Evolutionary conservation across 1,140 invertebrate genomes (phyloP).

Genomic region (Orussus abietinus): DNA sequence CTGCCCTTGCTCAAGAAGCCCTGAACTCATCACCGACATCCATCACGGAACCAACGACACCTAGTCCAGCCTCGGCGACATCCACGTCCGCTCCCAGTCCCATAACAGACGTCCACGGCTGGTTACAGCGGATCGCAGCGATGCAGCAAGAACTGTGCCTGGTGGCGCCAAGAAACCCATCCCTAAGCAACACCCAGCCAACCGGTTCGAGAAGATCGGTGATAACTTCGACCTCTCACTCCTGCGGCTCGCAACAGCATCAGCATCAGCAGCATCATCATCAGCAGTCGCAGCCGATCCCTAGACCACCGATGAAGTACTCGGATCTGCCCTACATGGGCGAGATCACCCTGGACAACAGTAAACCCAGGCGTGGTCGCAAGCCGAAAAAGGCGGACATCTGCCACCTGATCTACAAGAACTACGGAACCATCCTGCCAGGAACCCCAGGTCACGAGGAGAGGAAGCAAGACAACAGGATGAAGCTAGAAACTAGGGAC

Average conservation of each 20-base stretch:
- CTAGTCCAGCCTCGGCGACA: slow-evolving; percentile 31
- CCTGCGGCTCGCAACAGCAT: slow-evolving; percentile 22
- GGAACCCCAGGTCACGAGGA: slow-evolving; percentile 61
- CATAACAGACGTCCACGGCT: slow-evolving; percentile 59
- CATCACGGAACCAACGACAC: slow-evolving; percentile 19
- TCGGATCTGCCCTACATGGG: slow-evolving; percentile 87
- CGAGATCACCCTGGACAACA: slow-evolving; percentile 83
- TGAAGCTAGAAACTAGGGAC: too few relatives aligned
- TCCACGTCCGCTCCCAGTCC: slow-evolving; percentile 44
- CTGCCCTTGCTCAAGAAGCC: slow-evolving; percentile 59
- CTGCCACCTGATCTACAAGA: slow-evolving; percentile 86
- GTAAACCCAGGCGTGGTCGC: slow-evolving; percentile 73
- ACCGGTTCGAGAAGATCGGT: slow-evolving; percentile 30
- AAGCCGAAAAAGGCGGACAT: slow-evolving; percentile 89
- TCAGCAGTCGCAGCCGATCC: slow-evolving; percentile 23
- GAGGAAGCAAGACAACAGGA: slow-evolving; percentile 27
- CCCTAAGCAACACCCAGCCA: slow-evolving; percentile 12
- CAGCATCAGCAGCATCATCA: slow-evolving; percentile 11
- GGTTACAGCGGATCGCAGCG: slow-evolving; percentile 67
- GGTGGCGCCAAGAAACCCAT: slow-evolving; percentile 14
- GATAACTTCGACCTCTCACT: slow-evolving; percentile 36
- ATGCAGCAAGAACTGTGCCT: slow-evolving; percentile 58
- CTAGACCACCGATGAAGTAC: slow-evolving; percentile 62
- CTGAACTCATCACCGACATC: slow-evolving; percentile 31
- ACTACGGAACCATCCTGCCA: slow-evolving; percentile 80